phyloP scores from a whole-genome alignment of 2,797 vertebrate species.

The Graptemys geographica region DNA sequence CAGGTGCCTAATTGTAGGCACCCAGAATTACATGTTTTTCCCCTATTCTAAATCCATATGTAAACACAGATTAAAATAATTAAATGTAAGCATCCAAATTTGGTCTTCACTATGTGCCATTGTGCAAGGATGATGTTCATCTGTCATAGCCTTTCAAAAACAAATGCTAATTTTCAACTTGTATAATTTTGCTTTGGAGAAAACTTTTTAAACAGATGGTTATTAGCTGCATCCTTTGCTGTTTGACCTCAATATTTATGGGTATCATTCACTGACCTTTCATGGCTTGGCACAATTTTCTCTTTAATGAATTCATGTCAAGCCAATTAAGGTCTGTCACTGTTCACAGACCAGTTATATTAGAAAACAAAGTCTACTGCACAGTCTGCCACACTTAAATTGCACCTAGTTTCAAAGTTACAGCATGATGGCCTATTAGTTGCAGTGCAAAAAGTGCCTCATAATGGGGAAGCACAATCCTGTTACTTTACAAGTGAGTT shows the following conservation, averaged over 20 bases:
- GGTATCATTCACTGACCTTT: neutral
- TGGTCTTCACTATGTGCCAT: rapidly evolving
- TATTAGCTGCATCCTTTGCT: neutral
- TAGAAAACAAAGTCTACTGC: neutral
- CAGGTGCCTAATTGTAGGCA: neutral
- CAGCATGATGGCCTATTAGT: neutral
- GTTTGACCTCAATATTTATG: neutral
- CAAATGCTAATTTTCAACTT: neutral
- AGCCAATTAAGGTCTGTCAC: conserved; percentile 1
- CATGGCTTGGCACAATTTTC: neutral
- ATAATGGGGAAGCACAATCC: neutral
- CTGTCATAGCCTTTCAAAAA: neutral
- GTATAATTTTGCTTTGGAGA: neutral
- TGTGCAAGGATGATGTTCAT: neutral
- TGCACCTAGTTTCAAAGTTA: neutral
- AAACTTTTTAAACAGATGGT: neutral
- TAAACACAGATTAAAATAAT: neutral
- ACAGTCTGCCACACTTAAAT: neutral
- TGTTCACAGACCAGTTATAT: neutral
- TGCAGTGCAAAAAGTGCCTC: neutral
- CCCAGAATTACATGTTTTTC: neutral
- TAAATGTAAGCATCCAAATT: neutral
- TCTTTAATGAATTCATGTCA: neutral
- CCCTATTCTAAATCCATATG: neutral
- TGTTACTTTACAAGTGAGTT: neutral